A percentile compares a stretch with the other conserved stretches of the same genome.
Evolutionary conservation across 2,113 vertebrate species (phyloP).

Genomic region (Muscicapa adusta): DNA sequence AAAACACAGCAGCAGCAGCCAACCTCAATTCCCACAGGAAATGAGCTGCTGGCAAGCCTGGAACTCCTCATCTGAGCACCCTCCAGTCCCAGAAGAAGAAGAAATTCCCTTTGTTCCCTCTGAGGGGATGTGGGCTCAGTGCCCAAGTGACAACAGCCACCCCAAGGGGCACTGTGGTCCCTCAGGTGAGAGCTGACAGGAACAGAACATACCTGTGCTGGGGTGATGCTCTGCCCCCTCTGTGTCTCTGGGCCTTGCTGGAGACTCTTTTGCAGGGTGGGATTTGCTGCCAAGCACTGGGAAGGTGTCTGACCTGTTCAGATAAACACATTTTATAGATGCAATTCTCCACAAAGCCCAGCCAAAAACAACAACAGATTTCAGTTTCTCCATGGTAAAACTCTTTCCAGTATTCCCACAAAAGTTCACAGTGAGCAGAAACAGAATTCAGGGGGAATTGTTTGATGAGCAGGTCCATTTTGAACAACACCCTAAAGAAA

Average conservation of each 20-base stretch:
- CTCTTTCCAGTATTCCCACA: neutral
- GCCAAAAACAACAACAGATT: neutral
- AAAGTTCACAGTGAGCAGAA: neutral
- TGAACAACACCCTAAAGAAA: neutral
- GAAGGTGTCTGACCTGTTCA: conserved; percentile 77
- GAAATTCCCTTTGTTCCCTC: accelerated
- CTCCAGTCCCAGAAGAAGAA: accelerated
- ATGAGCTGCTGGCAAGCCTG: neutral
- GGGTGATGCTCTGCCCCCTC: conserved; percentile 60
- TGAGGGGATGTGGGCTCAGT: neutral
- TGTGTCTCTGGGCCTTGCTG: conserved; percentile 67
- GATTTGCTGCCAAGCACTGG: conserved; percentile 73
- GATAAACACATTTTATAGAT: neutral
- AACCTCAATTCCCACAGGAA: neutral
- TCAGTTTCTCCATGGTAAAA: neutral
- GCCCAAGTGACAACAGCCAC: neutral
- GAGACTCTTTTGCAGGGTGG: conserved; percentile 62
- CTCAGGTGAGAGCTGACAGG: accelerated
- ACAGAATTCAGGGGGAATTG: neutral
- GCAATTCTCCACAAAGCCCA: neutral
- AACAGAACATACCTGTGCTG: conserved; percentile 72
- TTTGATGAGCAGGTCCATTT: neutral
- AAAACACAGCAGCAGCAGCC: neutral
- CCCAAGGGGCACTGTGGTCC: accelerated
- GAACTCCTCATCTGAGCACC: neutral